Percentiles rank a stretch among this genome's conserved stretches.
phyloP scores from a whole-genome alignment of 2,888 invertebrate species.

The Anthophora plumipes region DNA sequence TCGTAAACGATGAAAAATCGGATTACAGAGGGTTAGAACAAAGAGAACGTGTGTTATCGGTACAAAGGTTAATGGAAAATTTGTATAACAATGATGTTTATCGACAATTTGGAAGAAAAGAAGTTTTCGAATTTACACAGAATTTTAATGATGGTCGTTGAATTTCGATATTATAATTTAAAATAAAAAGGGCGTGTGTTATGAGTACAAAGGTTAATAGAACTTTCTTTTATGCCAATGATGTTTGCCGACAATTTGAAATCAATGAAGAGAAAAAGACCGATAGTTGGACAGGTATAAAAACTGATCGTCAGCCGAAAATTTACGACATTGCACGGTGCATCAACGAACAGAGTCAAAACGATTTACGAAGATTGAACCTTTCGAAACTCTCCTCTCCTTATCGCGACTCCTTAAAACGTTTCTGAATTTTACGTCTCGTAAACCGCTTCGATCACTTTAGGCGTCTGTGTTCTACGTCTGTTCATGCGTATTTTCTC shows the following conservation, averaged over 20 bases:
- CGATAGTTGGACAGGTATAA: slow-evolving; percentile 6
- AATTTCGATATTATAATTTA: too few species aligned
- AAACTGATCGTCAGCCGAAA: background rate
- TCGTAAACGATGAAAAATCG: too few species aligned
- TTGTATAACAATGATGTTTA: too few species aligned
- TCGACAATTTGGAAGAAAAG: too few species aligned
- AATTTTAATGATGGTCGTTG: too few species aligned
- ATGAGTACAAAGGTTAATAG: background rate
- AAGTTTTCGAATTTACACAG: too few species aligned
- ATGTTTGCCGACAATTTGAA: slow-evolving; percentile 4
- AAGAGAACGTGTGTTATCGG: too few species aligned
- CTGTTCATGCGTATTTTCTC: background rate
- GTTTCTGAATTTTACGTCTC: slow-evolving; percentile 18
- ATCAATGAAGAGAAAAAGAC: background rate
- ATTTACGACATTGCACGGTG: slow-evolving; percentile 26
- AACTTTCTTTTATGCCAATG: slow-evolving; percentile 1
- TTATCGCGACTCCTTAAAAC: slow-evolving; percentile 32
- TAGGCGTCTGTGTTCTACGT: background rate
- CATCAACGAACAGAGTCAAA: background rate
- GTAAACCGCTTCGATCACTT: slow-evolving; percentile 19
- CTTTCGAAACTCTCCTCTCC: background rate
- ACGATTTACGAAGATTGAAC: background rate
- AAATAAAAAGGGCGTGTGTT: too few species aligned
- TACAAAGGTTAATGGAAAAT: too few species aligned
- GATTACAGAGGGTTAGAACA: too few species aligned